Conservation (phyloP, 2,888 invertebrate genomes). For the Minunthozetes semirufus region DNA sequence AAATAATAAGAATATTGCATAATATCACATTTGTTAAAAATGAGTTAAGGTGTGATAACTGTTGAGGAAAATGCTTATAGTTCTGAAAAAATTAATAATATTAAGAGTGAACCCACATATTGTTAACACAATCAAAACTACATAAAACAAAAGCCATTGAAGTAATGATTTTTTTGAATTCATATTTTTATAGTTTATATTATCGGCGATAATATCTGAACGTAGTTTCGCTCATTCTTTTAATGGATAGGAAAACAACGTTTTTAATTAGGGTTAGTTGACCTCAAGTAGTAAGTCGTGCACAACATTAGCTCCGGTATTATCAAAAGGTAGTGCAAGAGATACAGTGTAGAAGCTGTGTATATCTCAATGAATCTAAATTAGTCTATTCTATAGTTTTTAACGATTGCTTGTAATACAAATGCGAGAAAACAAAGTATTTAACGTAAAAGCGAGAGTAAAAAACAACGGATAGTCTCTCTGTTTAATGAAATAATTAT, state of each 20-base stretch:
- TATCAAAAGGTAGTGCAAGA: neutral
- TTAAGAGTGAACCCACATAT: neutral
- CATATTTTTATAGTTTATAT: neutral
- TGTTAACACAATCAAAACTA: neutral
- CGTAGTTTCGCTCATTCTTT: neutral
- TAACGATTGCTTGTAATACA: neutral
- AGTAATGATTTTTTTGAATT: neutral
- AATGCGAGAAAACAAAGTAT: no score
- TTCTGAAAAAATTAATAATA: neutral
- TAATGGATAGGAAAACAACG: neutral
- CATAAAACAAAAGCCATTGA: neutral
- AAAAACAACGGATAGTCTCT: neutral
- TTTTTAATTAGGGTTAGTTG: slow-evolving; percentile 6
- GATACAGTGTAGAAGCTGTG: neutral
- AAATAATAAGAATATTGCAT: no score
- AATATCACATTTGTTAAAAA: neutral
- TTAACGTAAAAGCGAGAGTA: neutral
- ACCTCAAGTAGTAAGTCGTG: slow-evolving; percentile 3
- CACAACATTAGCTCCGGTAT: neutral
- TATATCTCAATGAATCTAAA: slow-evolving; percentile 6
- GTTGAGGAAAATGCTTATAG: neutral
- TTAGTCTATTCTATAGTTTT: neutral
- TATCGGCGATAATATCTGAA: neutral
- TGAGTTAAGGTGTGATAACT: neutral
- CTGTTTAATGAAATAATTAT: slow-evolving; percentile 3